These are phyloP conservation scores for Apantesis nais DNA, from an alignment of 2,888 invertebrate species.

Conservation along the genomic window DNA sequence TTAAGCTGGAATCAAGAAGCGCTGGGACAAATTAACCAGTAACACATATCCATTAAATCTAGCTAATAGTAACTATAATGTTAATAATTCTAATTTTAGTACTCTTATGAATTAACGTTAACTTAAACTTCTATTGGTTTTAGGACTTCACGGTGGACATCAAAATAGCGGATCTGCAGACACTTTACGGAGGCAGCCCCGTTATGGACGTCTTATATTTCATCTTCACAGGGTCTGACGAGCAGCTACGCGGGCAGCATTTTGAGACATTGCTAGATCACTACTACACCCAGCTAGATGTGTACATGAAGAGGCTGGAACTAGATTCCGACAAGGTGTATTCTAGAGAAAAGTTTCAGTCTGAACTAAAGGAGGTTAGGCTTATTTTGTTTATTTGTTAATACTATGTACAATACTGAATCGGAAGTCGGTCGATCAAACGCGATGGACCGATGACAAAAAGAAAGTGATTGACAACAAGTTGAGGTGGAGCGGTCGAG, in stretches of 20 bases:
- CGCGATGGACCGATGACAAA: too few species aligned
- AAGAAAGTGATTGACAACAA: too few species aligned
- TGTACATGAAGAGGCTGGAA: slow-evolving; percentile 48
- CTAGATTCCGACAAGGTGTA: slow-evolving; percentile 56
- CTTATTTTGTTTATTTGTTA: background rate
- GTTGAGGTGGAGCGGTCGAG: too few species aligned
- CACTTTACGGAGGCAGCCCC: slow-evolving; percentile 56
- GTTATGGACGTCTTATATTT: slow-evolving; percentile 64
- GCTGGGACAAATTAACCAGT: too few species aligned
- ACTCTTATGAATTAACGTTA: background rate
- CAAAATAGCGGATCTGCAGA: slow-evolving; percentile 64
- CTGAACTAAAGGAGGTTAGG: slow-evolving; percentile 57
- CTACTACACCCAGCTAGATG: slow-evolving; percentile 52
- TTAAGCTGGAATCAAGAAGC: too few species aligned
- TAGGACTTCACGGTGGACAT: slow-evolving; percentile 54
- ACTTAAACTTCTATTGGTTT: background rate
- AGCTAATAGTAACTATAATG: too few species aligned
- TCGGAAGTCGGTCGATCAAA: too few species aligned
- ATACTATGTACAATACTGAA: background rate
- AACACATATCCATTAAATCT: too few species aligned
- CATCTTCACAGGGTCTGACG: slow-evolving; percentile 63
- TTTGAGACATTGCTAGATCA: slow-evolving; percentile 46
- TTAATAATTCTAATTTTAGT: too few species aligned
- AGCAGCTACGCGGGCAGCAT: slow-evolving; percentile 57
- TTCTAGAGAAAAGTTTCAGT: slow-evolving; percentile 57